Base-by-base conservation (phyloP, 1,140 invertebrate species). In the Oscheius sp. region DNA sequence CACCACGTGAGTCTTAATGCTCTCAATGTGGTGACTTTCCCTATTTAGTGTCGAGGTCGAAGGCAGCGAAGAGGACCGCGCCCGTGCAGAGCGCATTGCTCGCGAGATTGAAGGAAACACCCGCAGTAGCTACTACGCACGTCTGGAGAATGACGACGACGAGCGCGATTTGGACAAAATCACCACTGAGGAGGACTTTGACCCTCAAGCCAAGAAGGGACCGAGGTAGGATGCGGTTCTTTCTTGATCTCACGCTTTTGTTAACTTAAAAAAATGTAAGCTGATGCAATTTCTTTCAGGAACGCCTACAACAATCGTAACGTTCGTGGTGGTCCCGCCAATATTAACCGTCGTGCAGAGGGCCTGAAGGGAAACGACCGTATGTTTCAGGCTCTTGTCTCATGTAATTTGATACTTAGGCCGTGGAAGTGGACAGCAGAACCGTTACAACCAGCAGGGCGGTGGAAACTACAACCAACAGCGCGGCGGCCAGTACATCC, bases 101-200 rank as follows among this genome's bases (percentile, higher is more conserved):
- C 29, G 69, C 36, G 59, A 64, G 31, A 71, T 71, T 34, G 69
- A 71, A 20, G 28, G 35, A 26, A 38, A 26, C 31, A 15, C 61
- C 7, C 31, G 36, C 31, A 63, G 61, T 26, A 63, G 35, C 7
- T 71, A 32, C 1, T 61, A 52, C 18, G 10, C 61, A n/a, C 32
- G 58, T 28, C 35, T 71, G 20, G 69, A 71, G 15, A 71, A 71
- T 49, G 69, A 71, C 35, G 69, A 71, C 20, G 69, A 71, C 26
- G 69, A 71, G 34, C 28, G 69, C 0, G 69, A 71, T 65, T 38
- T 71, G 29, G 69, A 71, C 42, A 71, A 71, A 34, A n/a, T n/a
- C 3, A 63, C 61, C 26, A 31, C n/a, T 18, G 49, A 59, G 28
- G 52, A 68, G 15, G 67, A 68, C 18, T 49, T 59, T 15, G 67